Base-by-base conservation (phyloP, 1,140 invertebrate species). In the Pseudoatta argentina region DNA sequence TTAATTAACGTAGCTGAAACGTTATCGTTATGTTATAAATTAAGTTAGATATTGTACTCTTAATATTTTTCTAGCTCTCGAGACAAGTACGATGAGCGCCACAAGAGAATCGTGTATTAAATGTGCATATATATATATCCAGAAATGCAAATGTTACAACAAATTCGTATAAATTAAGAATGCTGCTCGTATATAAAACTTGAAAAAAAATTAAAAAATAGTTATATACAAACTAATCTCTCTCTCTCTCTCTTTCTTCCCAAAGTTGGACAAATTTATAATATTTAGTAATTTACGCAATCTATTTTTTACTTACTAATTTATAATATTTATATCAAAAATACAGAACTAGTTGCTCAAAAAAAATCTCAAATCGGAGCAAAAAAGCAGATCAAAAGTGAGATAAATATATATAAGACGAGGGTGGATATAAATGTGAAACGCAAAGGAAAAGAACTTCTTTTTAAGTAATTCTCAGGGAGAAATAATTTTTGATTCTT, bases 401-500 rank as follows among this genome's bases (percentile, higher is more conserved):
- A 3, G 12, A 24, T 16, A 44, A 75, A 53, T 8, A 10, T 8
- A 10, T 39, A 39, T 39, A 39, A n/a, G 8, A 75, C n/a, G 21
- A 59, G 24, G 2, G 6, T 16, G 48, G 2, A 3, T 21, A 10
- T 21, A 75, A 75, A 57, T 39, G 12, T 8, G 53, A 34, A 75
- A 75, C 21, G 16, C 69, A 5, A 18, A 55, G 48, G 16, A 51
- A 27, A 73, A 75, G 16, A 34, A 34, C 18, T 59, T 53, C 44
- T 21, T 67, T 39, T 18, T n/a, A 24, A 14, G 7, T 12, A 18
- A 53, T 39, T 77, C 39, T 39, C 10, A 24, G 16, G 1, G 34
- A 30, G 16, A 77, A 67, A 44, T 69, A 57, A 81, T 81, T 81
- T 71, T 30, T 44, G 10, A 81, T 81, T 6, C 30, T 67, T 55